These are phyloP conservation scores for Ancistrus triradiatus DNA, from an alignment of 2,113 vertebrate species.

Conservation along the genomic window DNA sequence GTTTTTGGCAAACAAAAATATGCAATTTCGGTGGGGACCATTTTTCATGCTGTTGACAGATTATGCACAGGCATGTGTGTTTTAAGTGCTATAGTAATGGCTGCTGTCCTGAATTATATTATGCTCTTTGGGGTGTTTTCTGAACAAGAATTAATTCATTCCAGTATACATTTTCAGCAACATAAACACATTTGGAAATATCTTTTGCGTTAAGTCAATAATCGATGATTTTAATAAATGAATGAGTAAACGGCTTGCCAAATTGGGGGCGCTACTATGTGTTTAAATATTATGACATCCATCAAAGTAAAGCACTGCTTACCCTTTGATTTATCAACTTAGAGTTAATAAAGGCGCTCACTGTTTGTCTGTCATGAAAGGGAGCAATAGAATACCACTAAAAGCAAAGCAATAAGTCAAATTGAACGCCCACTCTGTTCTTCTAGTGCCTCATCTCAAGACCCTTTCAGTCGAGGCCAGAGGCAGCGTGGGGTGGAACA, in stretches of 20 bases:
- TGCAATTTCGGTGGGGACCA: slow-evolving; percentile 22
- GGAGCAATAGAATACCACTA: slow-evolving; percentile 22
- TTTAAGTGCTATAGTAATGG: slow-evolving; percentile 18
- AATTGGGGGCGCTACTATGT: slow-evolving; percentile 8
- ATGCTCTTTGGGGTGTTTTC: background rate
- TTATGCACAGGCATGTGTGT: slow-evolving; percentile 28
- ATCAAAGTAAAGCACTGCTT: slow-evolving; percentile 8
- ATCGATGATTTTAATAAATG: slow-evolving; percentile 13
- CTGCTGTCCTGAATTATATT: slow-evolving; percentile 22
- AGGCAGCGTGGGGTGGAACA: slow-evolving; percentile 39
- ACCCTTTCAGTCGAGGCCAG: slow-evolving; percentile 30
- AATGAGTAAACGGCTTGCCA: slow-evolving; percentile 23
- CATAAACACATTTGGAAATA: slow-evolving; percentile 18
- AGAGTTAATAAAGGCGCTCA: slow-evolving; percentile 18
- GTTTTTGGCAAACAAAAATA: slow-evolving; percentile 32
- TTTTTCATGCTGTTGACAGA: slow-evolving; percentile 32
- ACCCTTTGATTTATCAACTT: slow-evolving; percentile 20
- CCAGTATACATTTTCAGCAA: background rate
- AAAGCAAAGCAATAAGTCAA: slow-evolving; percentile 33
- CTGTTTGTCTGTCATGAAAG: slow-evolving; percentile 27
- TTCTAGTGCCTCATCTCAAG: slow-evolving; percentile 1
- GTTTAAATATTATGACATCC: slow-evolving; percentile 23
- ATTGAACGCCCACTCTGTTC: slow-evolving; percentile 24
- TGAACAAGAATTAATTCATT: slow-evolving; percentile 1
- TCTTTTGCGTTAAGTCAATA: slow-evolving; percentile 7